Percentiles rank a stretch among this genome's conserved stretches.
Conservation (phyloP, 2,797 vertebrate species). For the Stomatorhinus walkeri region DNA sequence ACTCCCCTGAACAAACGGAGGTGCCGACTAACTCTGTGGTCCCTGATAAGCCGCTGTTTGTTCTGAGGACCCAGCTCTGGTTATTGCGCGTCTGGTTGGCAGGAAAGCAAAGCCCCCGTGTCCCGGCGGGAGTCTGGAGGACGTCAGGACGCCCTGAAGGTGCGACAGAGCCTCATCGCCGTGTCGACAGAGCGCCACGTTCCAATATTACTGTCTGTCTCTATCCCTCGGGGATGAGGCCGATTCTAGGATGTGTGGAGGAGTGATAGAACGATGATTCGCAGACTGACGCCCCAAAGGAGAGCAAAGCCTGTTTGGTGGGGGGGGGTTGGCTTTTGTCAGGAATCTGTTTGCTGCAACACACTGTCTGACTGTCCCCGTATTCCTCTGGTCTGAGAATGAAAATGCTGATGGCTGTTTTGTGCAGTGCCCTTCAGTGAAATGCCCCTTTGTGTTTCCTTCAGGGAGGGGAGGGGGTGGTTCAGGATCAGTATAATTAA, state of each 20-base stretch:
- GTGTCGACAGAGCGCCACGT: constrained; percentile 1
- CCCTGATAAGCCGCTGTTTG: constrained; percentile 30
- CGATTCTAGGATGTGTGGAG: neutral
- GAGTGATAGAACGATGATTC: neutral
- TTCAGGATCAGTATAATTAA: constrained; percentile 40
- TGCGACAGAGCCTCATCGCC: neutral
- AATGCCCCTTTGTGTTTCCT: constrained; percentile 10
- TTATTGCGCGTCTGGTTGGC: constrained; percentile 17
- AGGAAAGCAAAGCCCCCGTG: neutral
- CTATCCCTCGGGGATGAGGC: neutral
- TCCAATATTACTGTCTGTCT: neutral
- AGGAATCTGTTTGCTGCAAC: neutral
- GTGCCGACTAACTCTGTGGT: constrained; percentile 15
- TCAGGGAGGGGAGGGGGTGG: neutral
- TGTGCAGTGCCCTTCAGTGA: neutral
- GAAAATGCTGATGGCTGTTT: neutral
- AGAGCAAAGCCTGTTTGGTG: neutral
- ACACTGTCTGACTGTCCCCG: neutral
- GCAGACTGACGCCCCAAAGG: neutral
- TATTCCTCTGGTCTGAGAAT: neutral
- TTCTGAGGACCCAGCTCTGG: constrained; percentile 17
- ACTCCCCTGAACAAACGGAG: constrained; percentile 17
- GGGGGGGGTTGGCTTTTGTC: neutral
- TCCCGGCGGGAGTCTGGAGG: neutral
- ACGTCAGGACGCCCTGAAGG: neutral